These are phyloP conservation scores for Montifringilla adamsi DNA, from an alignment of 2,113 vertebrate genomes.

Conservation along the genomic window DNA sequence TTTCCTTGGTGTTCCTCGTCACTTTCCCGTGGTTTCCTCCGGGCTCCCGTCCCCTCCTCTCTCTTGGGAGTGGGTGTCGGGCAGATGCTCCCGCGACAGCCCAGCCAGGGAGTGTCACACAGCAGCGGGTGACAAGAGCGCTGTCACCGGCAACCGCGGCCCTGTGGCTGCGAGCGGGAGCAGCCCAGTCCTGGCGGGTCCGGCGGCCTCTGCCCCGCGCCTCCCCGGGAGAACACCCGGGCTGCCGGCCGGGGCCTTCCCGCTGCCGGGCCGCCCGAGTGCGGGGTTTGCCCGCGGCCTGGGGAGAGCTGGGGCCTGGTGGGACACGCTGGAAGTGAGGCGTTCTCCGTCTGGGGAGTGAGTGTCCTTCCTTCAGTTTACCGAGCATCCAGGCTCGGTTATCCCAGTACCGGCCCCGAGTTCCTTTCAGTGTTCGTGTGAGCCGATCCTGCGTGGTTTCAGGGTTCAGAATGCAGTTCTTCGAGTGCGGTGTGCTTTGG, in stretches of 20 bases:
- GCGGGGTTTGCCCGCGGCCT: neutral
- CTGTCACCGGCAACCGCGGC: neutral
- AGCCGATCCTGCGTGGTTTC: too few relatives aligned
- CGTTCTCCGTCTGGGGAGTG: accelerated
- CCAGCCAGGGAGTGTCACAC: neutral
- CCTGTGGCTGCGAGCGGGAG: accelerated
- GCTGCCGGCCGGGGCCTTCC: neutral
- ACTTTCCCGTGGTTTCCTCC: neutral
- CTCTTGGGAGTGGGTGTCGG: neutral
- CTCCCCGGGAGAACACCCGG: neutral
- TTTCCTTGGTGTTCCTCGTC: accelerated
- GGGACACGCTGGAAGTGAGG: neutral
- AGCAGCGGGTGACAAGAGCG: neutral
- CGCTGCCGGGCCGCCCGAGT: too few relatives aligned
- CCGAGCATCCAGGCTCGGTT: accelerated
- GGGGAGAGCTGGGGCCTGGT: neutral
- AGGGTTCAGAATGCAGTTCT: neutral
- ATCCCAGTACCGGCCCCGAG: accelerated
- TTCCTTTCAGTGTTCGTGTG: accelerated
- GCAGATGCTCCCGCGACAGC: neutral
- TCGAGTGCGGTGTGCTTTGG: neutral
- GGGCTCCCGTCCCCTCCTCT: too few relatives aligned
- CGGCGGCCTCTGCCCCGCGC: neutral
- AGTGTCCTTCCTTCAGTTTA: neutral
- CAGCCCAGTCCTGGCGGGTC: neutral